Percentiles rank a stretch among this genome's conserved stretches.
These are phyloP conservation scores for Sarcophaga carnaria DNA, from an alignment of 2,888 invertebrate species.

Conservation along the genomic window DNA sequence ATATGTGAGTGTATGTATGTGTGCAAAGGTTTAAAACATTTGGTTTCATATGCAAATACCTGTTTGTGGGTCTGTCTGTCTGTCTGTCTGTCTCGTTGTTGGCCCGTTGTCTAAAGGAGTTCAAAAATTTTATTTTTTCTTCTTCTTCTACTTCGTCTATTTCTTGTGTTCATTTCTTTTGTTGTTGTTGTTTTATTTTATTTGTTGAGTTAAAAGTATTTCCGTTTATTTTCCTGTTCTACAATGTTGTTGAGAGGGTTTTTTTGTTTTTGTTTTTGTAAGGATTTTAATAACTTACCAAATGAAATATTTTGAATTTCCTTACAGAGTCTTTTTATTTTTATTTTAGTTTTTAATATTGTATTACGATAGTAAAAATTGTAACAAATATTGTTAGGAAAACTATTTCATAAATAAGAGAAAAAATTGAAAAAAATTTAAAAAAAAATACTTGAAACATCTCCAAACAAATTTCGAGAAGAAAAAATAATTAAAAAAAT, in stretches of 20 bases:
- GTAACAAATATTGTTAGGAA: neutral
- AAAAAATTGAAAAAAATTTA: too few species aligned
- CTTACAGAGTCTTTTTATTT: conserved; percentile 13
- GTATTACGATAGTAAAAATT: neutral
- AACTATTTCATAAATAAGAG: neutral
- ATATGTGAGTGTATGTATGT: conserved; percentile 12
- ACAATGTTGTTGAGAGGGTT: neutral
- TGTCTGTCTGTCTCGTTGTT: neutral
- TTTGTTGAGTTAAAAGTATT: conserved; percentile 59
- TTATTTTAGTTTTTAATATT: neutral
- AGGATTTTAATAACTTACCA: conserved; percentile 51
- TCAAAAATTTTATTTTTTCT: conserved; percentile 40
- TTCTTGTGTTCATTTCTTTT: too few species aligned
- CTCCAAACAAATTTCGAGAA: too few species aligned
- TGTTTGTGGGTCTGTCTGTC: conserved; percentile 52
- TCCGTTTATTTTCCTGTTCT: conserved; percentile 37
- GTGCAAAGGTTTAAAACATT: neutral
- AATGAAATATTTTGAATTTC: conserved; percentile 52
- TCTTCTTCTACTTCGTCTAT: too few species aligned
- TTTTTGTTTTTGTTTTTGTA: conserved; percentile 24
- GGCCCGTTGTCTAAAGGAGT: neutral
- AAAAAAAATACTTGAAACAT: too few species aligned
- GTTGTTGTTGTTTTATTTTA: conserved; percentile 30
- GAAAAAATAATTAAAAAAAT: too few species aligned
- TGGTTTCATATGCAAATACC: conserved; percentile 49